Conservation (phyloP, 2,888 invertebrate genomes). For the Xestia ashworthii region DNA sequence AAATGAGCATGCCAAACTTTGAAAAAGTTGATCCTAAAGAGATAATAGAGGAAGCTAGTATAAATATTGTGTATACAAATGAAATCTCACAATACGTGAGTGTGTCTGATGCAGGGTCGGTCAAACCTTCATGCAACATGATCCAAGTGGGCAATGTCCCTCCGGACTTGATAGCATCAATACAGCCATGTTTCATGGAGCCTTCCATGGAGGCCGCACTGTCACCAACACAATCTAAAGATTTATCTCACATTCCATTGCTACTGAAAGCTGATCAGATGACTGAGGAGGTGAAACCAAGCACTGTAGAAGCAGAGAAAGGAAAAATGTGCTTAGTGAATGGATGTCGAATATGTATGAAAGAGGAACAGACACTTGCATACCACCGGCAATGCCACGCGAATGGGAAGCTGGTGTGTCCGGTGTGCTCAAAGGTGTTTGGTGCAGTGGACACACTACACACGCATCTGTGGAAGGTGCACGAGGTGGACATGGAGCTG, state of each 20-base stretch:
- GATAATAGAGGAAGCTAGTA: conserved; percentile 88
- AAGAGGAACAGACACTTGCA: conserved; percentile 90
- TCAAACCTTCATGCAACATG: conserved; percentile 76
- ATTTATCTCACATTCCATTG: conserved; percentile 69
- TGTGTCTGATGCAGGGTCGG: conserved; percentile 75
- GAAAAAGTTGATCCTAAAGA: conserved; percentile 88
- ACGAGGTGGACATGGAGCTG: conserved; percentile 95
- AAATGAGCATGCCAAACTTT: conserved; percentile 88
- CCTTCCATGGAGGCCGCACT: conserved; percentile 65
- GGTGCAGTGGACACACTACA: conserved; percentile 93
- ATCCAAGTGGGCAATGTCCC: conserved; percentile 83
- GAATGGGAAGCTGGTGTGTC: conserved; percentile 89
- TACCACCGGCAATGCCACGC: conserved; percentile 93
- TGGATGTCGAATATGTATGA: conserved; percentile 90
- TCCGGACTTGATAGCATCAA: conserved; percentile 87
- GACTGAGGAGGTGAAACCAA: conserved; percentile 61
- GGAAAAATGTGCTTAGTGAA: conserved; percentile 88
- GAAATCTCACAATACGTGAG: conserved; percentile 83
- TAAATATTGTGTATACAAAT: conserved; percentile 87
- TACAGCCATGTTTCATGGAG: conserved; percentile 72
- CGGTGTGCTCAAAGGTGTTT: conserved; percentile 91
- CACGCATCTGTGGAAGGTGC: conserved; percentile 95
- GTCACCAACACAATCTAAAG: conserved; percentile 68
- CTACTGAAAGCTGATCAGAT: conserved; percentile 69
- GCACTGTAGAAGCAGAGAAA: conserved; percentile 64